Percentiles rank a stretch among this genome's conserved stretches.
These are phyloP conservation scores for Falco novaeseelandiae DNA, from an alignment of 2,797 vertebrate species.

Conservation along the genomic window DNA sequence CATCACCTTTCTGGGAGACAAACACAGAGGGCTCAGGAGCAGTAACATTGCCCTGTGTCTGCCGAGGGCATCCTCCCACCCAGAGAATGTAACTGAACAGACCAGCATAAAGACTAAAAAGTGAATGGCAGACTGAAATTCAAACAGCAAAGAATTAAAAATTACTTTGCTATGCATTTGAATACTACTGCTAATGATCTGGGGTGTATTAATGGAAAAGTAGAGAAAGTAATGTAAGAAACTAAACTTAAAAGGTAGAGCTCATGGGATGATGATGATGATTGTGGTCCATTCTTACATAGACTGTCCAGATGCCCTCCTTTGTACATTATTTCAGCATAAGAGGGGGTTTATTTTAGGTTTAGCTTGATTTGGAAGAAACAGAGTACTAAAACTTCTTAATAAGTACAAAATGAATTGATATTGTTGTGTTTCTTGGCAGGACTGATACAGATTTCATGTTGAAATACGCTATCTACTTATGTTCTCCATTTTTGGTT, in stretches of 20 bases:
- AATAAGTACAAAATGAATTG: constrained; percentile 35
- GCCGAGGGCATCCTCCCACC: background rate
- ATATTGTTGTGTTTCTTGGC: constrained; percentile 30
- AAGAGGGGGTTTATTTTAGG: background rate
- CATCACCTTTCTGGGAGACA: background rate
- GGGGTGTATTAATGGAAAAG: background rate
- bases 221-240: background rate
- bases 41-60: background rate
- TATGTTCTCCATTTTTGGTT: background rate
- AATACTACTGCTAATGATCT: background rate
- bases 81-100: background rate
- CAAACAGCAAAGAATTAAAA: background rate
- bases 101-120: background rate
- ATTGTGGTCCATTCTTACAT: background rate
- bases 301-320: background rate
- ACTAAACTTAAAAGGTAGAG: background rate
- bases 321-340: constrained; percentile 13
- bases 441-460: background rate
- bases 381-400: background rate
- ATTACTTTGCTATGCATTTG: background rate
- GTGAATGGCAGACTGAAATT: background rate
- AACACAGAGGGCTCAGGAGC: background rate
- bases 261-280: background rate
- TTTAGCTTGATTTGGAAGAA: constrained; percentile 46
- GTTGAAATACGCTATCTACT: background rate